phyloP scores from a whole-genome alignment of 2,888 invertebrate genomes.

The Cabera pusaria region DNA sequence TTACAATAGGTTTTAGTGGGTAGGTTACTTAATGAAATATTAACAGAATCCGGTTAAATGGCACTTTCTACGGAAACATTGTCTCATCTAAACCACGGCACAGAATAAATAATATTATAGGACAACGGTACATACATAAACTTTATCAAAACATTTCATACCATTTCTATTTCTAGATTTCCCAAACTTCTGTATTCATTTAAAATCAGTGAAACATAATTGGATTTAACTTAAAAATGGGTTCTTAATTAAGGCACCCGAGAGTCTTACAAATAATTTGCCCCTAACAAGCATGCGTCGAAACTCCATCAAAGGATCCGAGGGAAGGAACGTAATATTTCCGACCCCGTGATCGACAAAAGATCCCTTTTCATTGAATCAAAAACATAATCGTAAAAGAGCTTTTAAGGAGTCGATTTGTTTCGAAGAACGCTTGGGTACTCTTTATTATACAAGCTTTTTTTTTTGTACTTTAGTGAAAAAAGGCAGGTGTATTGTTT shows the following conservation, averaged over 20 bases:
- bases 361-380: slow-evolving; percentile 67
- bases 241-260: slow-evolving; percentile 21
- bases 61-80: too few species aligned
- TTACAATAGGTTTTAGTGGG: too few species aligned
- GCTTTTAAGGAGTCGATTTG: slow-evolving; percentile 61
- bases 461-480: not conserved
- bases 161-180: too few species aligned
- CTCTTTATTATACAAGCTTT: not conserved
- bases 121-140: too few species aligned
- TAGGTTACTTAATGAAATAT: too few species aligned
- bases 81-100: too few species aligned
- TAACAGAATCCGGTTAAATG: too few species aligned
- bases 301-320: slow-evolving; percentile 21
- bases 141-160: too few species aligned
- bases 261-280: slow-evolving; percentile 25
- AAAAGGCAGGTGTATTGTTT: too few species aligned
- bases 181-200: too few species aligned
- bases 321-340: slow-evolving; percentile 49
- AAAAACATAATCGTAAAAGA: slow-evolving; percentile 66
- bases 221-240: slow-evolving; percentile 20
- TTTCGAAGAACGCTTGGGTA: slow-evolving; percentile 46
- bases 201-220: slow-evolving; percentile 2
- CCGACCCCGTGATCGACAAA: slow-evolving; percentile 63
- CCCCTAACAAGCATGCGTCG: slow-evolving; percentile 27
- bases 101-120: too few species aligned